These are phyloP conservation scores for Rhizomys pruinosus DNA, from an alignment of 2,113 vertebrate genomes.

Conservation along the genomic window DNA sequence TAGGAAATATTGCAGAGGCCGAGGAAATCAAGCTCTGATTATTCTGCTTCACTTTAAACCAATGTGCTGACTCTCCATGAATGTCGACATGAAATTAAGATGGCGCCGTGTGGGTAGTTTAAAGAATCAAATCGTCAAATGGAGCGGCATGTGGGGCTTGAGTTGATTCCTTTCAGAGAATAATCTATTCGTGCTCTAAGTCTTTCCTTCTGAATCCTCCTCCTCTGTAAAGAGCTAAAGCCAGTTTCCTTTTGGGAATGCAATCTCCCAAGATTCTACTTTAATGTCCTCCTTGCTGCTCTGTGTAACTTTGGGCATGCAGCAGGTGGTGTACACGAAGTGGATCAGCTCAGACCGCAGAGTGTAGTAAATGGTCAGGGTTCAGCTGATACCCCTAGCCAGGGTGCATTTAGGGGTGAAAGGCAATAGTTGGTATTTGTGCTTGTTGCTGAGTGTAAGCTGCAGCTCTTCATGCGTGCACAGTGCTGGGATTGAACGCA, in stretches of 20 bases:
- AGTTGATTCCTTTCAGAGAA: neutral
- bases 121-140: neutral
- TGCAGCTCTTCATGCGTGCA: neutral
- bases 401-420: neutral
- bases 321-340: neutral
- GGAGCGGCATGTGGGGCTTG: neutral
- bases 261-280: neutral
- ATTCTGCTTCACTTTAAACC: neutral
- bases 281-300: neutral
- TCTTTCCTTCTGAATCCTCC: conserved; percentile 21
- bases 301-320: neutral
- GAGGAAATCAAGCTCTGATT: neutral
- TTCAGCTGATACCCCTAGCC: neutral
- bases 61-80: neutral
- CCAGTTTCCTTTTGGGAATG: neutral
- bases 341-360: neutral
- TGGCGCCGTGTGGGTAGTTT: neutral
- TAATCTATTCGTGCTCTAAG: neutral
- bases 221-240: neutral
- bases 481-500: neutral
- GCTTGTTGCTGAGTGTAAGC: neutral
- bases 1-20: neutral
- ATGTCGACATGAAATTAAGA: neutral
- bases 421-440: neutral
- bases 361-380: neutral